Conservation (phyloP, 2,797 vertebrate genomes). For the Clarias fuscus region DNA sequence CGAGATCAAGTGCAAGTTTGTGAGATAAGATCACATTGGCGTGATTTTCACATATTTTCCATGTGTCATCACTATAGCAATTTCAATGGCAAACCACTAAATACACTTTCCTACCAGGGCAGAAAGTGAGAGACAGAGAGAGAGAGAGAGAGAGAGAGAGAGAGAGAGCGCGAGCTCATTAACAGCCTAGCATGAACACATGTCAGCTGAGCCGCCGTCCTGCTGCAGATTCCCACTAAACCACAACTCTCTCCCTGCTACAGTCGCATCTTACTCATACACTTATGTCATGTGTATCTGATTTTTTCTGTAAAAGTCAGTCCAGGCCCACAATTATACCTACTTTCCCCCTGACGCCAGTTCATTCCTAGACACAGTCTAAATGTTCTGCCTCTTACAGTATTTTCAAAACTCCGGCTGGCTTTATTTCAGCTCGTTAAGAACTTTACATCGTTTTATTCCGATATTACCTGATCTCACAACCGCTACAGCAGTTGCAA, state of each 20-base stretch:
- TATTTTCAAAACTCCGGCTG: neutral
- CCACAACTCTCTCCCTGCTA: neutral
- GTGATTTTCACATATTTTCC: neutral
- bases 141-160: too few relatives aligned
- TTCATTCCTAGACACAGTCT: neutral
- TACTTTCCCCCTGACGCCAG: neutral
- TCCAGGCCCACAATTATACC: too few relatives aligned
- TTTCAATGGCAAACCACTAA: neutral
- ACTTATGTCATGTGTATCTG: too few relatives aligned
- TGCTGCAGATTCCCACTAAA: neutral
- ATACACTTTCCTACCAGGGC: neutral
- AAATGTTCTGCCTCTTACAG: neutral
- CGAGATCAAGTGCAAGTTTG: neutral
- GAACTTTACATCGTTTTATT: slow-evolving; percentile 16
- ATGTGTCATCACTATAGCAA: neutral
- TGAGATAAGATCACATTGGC: neutral
- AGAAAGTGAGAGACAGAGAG: neutral
- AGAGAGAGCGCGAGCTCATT: neutral
- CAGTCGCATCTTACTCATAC: neutral
- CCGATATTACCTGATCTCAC: slow-evolving; percentile 30
- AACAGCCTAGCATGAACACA: neutral
- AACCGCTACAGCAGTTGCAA: neutral
- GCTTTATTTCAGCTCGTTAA: slow-evolving; percentile 2
- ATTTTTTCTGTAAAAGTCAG: too few relatives aligned
- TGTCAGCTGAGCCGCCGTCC: neutral